Evolutionary conservation across 1,140 invertebrate species (phyloP), one percentile per base, ranked within the genome.

Genomic region (Pogonomyrmex californicus): DNA sequence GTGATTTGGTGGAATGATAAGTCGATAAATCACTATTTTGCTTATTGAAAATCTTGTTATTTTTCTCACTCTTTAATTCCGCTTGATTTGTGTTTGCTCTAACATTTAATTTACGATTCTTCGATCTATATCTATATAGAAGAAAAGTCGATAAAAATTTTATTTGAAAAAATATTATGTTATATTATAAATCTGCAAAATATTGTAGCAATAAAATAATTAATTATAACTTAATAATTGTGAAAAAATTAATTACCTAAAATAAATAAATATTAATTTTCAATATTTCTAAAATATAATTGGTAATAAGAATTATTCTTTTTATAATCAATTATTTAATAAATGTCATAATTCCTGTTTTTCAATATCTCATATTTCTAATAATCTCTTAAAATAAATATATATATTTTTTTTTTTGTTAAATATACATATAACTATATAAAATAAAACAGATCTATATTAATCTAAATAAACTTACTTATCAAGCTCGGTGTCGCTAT

Each of bases 401-500:
- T 23, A 23, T 23, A 23, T 23, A 23, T 14, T 4, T 14, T 0
- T 66, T 66, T 17, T 41, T 41, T 23, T 44, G 2, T 23, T 23
- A 23, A 23, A 23, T 23, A 23, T 23, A 23, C 23, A 23, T 23
- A 23, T n/a, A n/a, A 3, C 1, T 44, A 47, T 10, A 54, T 54
- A n/a, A n/a, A 73, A 75, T 12, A 38, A 58, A 71, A 63, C 60
- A 6, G 71, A 56, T 73, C 41, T 17, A 9, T 51, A 65, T 44
- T 9, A 23, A 23, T 23, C 23, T 23, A 30, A 38, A 54, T 38
- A 23, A 56, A 91, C 95, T 92, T 96, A 98, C 96, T 97, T 98
- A 92, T 99, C 98, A 23, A 99, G 95, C 94, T 99, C 98, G 85
- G 98, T 97, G 85, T 98, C 97, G 9, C 98, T 98, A 94, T 99